A percentile compares a stretch with the other conserved stretches of the same genome.
phyloP scores from a whole-genome alignment of 2,797 vertebrate genomes.

The Rhinichthys osculus region DNA sequence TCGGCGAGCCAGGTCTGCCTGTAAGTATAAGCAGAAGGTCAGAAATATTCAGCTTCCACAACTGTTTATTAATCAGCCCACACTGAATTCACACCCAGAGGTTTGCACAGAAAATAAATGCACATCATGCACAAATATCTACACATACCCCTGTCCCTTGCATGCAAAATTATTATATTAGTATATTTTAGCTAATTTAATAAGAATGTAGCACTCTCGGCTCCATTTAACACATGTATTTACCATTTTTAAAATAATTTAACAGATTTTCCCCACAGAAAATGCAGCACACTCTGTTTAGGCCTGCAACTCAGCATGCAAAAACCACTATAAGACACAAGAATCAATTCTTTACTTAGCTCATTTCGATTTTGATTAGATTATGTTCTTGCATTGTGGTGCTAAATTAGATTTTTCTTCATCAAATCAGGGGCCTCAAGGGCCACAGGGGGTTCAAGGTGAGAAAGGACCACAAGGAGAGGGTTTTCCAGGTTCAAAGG shows the following conservation, averaged over 20 bases:
- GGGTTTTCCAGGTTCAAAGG: conserved; percentile 90
- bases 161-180: not conserved
- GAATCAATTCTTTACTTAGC: not conserved
- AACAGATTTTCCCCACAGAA: not conserved
- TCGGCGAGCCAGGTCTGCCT: conserved; percentile 84
- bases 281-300: not conserved
- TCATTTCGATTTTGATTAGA: not conserved
- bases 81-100: not conserved
- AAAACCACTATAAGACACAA: not conserved
- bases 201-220: not conserved
- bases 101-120: not conserved
- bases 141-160: not conserved
- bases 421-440: conserved; percentile 87
- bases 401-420: conserved; percentile 9
- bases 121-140: not conserved
- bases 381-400: not conserved
- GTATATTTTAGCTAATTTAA: not conserved
- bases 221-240: not conserved
- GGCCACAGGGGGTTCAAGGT: conserved; percentile 87
- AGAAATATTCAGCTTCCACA: not conserved
- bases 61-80: not conserved
- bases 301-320: not conserved
- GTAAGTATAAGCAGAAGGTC: conserved; percentile 75
- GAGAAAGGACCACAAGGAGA: conserved; percentile 87
- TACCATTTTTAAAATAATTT: not conserved